Evolutionary conservation across 2,888 invertebrate species (phyloP).

Genomic region (Cephalotes varians): DNA sequence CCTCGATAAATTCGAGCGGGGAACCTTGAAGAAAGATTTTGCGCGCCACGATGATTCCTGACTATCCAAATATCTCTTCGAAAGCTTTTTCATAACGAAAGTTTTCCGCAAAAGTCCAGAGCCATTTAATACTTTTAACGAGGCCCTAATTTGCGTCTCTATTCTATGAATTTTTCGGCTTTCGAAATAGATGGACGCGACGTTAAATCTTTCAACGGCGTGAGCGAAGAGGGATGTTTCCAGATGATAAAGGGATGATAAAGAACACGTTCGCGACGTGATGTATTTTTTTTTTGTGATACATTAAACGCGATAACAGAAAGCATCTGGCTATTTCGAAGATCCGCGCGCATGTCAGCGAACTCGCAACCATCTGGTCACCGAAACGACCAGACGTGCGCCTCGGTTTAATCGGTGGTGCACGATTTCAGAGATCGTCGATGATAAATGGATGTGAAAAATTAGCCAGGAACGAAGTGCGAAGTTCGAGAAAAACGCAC

Average conservation of each 20-base stretch:
- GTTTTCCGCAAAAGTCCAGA: not conserved
- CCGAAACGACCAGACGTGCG: not conserved
- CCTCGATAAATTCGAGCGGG: not conserved
- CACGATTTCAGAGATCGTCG: not conserved
- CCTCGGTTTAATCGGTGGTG: not conserved
- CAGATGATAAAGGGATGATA: not conserved
- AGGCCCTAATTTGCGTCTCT: not conserved
- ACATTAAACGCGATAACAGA: conserved; percentile 1
- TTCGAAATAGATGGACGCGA: not conserved
- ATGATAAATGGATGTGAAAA: not conserved
- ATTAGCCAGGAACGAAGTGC: not conserved
- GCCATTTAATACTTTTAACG: not conserved
- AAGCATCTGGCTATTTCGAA: not conserved
- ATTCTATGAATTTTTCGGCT: not conserved
- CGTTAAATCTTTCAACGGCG: not conserved
- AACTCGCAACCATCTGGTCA: not conserved
- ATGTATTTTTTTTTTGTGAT: not conserved
- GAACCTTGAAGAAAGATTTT: not conserved
- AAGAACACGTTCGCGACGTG: not conserved
- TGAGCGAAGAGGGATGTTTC: not conserved
- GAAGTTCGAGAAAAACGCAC: not conserved
- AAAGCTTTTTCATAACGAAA: not conserved
- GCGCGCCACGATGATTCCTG: not conserved
- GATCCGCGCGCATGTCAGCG: not conserved
- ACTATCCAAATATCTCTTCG: not conserved